Conservation (phyloP, 2,113 vertebrate genomes). For the Leptodactylus fuscus region DNA sequence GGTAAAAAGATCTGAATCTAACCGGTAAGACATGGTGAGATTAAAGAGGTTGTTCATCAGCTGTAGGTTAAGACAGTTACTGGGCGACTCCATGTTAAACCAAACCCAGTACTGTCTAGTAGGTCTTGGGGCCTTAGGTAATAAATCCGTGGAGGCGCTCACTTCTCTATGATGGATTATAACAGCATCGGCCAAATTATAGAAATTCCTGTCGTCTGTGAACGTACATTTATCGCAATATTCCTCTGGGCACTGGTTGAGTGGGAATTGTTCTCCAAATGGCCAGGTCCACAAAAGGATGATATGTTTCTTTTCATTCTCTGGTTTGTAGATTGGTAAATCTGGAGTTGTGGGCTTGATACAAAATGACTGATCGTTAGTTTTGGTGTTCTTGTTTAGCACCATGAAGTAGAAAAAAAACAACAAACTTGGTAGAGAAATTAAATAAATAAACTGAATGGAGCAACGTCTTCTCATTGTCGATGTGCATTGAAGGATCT, state of each 20-base stretch:
- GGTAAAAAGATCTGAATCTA: conserved; percentile 26
- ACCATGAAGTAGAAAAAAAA: too few species aligned
- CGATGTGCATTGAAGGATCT: too few species aligned
- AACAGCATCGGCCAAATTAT: conserved; percentile 20
- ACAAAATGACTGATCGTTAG: too few species aligned
- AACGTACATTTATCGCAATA: neutral
- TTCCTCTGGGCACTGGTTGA: neutral
- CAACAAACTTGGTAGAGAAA: too few species aligned
- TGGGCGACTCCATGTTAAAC: conserved; percentile 31
- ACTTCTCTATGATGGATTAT: conserved; percentile 30
- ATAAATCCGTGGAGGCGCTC: neutral
- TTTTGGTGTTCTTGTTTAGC: too few species aligned
- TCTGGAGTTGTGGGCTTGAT: too few species aligned
- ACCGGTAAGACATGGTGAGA: conserved; percentile 21
- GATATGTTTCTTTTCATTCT: too few species aligned
- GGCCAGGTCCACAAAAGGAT: conserved; percentile 25
- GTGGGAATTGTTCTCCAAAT: conserved; percentile 5
- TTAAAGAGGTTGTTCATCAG: conserved; percentile 23
- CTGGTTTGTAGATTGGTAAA: too few species aligned
- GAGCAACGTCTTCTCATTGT: too few species aligned
- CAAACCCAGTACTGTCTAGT: conserved; percentile 17
- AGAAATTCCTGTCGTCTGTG: neutral
- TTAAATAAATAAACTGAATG: too few species aligned
- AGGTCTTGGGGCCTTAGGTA: conserved; percentile 4
- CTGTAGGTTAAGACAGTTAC: neutral